A percentile compares a stretch with the other conserved stretches of the same genome.
Conservation (phyloP, 2,113 vertebrate species). For the Osmerus eperlanus region DNA sequence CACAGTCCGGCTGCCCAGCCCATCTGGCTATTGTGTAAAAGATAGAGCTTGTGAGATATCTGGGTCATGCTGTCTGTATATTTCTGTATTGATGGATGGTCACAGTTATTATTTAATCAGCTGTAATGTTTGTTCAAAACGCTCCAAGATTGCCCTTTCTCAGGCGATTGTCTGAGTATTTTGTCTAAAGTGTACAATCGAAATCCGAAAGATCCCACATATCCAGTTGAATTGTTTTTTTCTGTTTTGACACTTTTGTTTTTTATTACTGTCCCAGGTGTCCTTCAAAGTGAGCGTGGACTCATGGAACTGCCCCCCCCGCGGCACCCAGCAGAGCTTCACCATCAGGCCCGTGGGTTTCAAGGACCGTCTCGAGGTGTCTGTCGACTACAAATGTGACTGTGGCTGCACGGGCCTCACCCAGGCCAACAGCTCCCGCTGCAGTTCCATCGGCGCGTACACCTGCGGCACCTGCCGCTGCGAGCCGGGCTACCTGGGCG, state of each 20-base stretch:
- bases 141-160: too few species aligned
- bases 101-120: too few species aligned
- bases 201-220: background rate
- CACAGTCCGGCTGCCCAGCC: slow-evolving; percentile 5
- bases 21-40: background rate
- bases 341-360: slow-evolving; percentile 92
- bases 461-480: slow-evolving; percentile 85
- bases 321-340: slow-evolving; percentile 69
- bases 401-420: slow-evolving; percentile 74
- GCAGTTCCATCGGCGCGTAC: slow-evolving; percentile 83
- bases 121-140: too few species aligned
- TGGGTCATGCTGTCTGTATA: too few species aligned
- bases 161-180: background rate
- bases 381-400: slow-evolving; percentile 81
- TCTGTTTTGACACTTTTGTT: background rate
- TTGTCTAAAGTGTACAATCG: background rate
- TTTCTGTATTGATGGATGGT: too few species aligned
- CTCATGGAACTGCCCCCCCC: slow-evolving; percentile 79
- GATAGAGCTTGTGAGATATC: too few species aligned
- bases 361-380: slow-evolving; percentile 86
- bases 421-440: slow-evolving; percentile 74
- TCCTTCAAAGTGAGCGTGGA: slow-evolving; percentile 90
- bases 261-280: slow-evolving; percentile 51
- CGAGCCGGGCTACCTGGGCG: slow-evolving; percentile 82
- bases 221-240: background rate